Base-by-base conservation (phyloP, 1,140 invertebrate species). In the Rhopalosiphum maidis region DNA sequence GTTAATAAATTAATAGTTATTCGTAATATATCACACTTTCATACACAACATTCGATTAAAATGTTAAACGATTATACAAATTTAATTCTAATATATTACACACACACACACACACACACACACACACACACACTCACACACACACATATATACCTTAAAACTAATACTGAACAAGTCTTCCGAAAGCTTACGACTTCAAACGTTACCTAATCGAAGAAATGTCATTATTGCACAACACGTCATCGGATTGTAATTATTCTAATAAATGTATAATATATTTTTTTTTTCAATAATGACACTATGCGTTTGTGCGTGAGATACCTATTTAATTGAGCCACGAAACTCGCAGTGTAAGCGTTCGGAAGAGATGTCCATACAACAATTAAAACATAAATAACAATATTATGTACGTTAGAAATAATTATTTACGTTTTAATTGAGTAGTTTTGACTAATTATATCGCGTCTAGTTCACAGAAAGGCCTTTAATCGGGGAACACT, bases 1-100 rank as follows among this genome's bases (percentile, higher is more conserved):
- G 91, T 93, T 93, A 93, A 93, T 93, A 93, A 93, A 93, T 93
- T 93, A 93, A 93, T 93, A 93, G 91, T 93, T 93, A 85, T 46
- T 82, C 30, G 85, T 83, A 86, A 92, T 83, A 86, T 93, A 93
- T 93, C 91, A 93, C 91, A 93, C 91, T 93, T 86, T 93, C 91
- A 85, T 86, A 93, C 91, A 93, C 35, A 93, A 93, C 91, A 93
- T 93, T 86, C 82, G 48, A 93, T 51, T 85, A 90, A 85, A 83
- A 85, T 54, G 77, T 92, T 92, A 85, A 85, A 85, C 82, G 91
- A 93, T 93, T 93, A 86, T 93, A 86, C 82, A 93, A 55, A 89
- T 54, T 93, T 86, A 93, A n/a, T 55, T 93, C 91, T 93, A 93
- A 93, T 93, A 93, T 93, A 86, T 93, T 93, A 93, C 91, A 92